Evolutionary conservation across 2,113 vertebrate species (phyloP).

Genomic region (Cacatua alba): DNA sequence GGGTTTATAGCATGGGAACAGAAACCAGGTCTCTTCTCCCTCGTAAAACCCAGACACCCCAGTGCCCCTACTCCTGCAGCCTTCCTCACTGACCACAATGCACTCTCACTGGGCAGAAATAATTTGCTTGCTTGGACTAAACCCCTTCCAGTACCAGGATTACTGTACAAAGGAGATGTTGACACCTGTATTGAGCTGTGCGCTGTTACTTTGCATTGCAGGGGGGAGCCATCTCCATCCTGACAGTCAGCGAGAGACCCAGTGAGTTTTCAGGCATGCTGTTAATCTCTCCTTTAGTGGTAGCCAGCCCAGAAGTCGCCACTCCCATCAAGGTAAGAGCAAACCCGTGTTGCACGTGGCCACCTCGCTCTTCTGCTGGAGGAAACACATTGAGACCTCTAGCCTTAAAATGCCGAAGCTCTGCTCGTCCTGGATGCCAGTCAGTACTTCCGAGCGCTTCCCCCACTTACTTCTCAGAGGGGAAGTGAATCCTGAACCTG

Average conservation of each 20-base stretch:
- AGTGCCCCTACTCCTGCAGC: not conserved
- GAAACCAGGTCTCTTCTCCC: not conserved
- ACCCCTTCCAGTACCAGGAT: not conserved
- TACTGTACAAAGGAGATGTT: not conserved
- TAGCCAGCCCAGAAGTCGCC: constrained; percentile 90
- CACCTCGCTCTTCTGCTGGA: not conserved
- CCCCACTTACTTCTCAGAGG: not conserved
- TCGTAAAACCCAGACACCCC: not conserved
- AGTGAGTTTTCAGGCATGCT: constrained; percentile 87
- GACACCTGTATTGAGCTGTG: constrained; percentile 3
- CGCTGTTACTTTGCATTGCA: constrained; percentile 66
- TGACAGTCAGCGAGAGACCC: constrained; percentile 86
- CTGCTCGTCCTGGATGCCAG: not conserved
- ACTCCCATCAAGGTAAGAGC: constrained; percentile 91
- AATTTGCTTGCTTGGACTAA: not conserved
- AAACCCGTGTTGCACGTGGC: accelerated
- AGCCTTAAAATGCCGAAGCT: not conserved
- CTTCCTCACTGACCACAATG: not conserved
- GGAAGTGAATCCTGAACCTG: not conserved
- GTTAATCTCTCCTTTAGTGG: constrained; percentile 90
- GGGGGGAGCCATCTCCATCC: constrained; percentile 93
- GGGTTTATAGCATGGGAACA: not conserved
- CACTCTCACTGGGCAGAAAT: not conserved
- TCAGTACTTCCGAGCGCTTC: not conserved
- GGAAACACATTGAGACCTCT: not conserved